Percentiles rank a stretch among this genome's conserved stretches.
Conservation (phyloP, 2,888 invertebrate species). For the Brachyopa scutellaris region DNA sequence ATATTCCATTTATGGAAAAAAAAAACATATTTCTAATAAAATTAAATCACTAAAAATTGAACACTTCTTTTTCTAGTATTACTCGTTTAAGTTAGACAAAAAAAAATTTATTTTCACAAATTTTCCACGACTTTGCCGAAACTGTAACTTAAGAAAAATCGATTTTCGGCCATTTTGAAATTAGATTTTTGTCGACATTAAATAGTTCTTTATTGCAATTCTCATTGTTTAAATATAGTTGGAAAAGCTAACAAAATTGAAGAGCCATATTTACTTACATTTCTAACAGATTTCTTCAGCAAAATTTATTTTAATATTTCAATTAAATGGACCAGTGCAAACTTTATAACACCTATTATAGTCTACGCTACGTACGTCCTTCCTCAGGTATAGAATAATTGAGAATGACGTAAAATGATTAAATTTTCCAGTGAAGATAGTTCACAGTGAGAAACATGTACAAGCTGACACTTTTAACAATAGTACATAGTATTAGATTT, state of each 20-base stretch:
- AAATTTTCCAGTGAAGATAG: constrained; percentile 28
- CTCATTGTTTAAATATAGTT: neutral
- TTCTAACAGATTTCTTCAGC: constrained; percentile 2
- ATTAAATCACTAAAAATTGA: too few relatives aligned
- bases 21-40: too few relatives aligned
- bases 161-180: constrained; percentile 66
- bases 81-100: too few relatives aligned
- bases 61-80: too few relatives aligned
- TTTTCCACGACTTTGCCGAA: constrained; percentile 4
- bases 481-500: too few relatives aligned
- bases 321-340: neutral
- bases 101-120: neutral
- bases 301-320: constrained; percentile 12
- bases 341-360: neutral
- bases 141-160: constrained; percentile 39
- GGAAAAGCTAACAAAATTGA: neutral
- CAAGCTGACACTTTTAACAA: neutral
- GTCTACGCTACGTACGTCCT: too few relatives aligned
- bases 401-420: constrained; percentile 51
- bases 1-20: too few relatives aligned
- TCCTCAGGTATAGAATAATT: constrained; percentile 31
- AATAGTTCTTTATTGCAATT: neutral
- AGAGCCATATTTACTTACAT: constrained; percentile 42
- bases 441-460: neutral
- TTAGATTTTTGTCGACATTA: too few relatives aligned